Conservation (phyloP, 2,888 invertebrate species). For the Nomada lathburiana region DNA sequence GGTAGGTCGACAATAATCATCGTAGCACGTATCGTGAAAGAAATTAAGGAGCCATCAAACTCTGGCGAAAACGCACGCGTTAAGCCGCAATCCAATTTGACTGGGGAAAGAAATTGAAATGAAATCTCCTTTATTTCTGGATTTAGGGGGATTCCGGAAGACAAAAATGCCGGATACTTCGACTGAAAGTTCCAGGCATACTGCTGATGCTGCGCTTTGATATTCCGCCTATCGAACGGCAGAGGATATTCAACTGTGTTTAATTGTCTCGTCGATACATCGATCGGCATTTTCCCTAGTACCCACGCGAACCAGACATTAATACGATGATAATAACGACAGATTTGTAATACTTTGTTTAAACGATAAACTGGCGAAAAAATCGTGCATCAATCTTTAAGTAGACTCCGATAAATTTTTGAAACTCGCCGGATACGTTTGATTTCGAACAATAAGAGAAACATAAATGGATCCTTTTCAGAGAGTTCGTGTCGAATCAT, state of each 20-base stretch:
- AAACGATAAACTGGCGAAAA: background rate
- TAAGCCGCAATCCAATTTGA: conserved; percentile 38
- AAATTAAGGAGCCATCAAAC: background rate
- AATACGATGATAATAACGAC: too few species aligned
- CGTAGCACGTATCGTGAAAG: background rate
- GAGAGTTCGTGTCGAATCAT: too few species aligned
- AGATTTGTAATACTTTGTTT: too few species aligned
- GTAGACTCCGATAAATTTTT: background rate
- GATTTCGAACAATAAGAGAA: background rate
- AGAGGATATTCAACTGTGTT: conserved; percentile 4
- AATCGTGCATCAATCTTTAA: background rate
- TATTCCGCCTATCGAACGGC: conserved; percentile 3
- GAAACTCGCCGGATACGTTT: background rate
- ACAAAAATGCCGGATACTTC: conserved; percentile 13
- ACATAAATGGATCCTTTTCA: background rate
- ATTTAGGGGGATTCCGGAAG: conserved; percentile 21
- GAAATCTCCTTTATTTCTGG: conserved; percentile 42
- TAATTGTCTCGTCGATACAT: conserved; percentile 17
- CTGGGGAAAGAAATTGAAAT: conserved; percentile 41
- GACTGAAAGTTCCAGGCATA: background rate
- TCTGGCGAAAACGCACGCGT: background rate
- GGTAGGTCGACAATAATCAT: conserved; percentile 25
- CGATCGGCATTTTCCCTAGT: conserved; percentile 14
- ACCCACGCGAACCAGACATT: background rate
- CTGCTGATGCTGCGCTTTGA: conserved; percentile 27